These are phyloP conservation scores for Egretta garzetta DNA, from an alignment of 2,113 vertebrate genomes.

Conservation along the genomic window DNA sequence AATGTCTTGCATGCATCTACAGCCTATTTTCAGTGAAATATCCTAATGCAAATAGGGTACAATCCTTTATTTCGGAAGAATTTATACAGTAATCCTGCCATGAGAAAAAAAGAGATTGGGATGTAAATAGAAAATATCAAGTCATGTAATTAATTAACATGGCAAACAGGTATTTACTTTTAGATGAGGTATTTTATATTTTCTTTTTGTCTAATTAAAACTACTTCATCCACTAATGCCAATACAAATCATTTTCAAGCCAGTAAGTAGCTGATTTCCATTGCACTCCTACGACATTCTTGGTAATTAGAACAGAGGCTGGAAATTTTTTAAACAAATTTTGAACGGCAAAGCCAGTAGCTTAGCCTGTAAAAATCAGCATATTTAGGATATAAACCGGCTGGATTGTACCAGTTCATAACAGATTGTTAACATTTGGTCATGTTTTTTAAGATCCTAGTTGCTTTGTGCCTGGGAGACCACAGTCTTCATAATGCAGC, in stretches of 20 bases:
- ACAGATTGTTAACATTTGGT: slow-evolving; percentile 39
- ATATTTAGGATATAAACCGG: not conserved
- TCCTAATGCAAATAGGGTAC: not conserved
- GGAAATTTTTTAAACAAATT: not conserved
- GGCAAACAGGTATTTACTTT: not conserved
- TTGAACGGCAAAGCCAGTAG: not conserved
- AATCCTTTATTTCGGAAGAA: not conserved
- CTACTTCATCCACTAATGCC: not conserved
- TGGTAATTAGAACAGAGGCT: not conserved
- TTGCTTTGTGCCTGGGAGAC: not conserved
- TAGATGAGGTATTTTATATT: not conserved
- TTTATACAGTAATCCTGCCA: not conserved
- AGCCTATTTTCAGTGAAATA: not conserved
- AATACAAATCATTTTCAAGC: not conserved
- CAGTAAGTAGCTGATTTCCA: not conserved
- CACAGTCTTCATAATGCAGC: not conserved
- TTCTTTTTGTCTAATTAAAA: not conserved
- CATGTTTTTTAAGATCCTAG: not conserved
- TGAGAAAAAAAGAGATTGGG: not conserved
- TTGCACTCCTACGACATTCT: not conserved
- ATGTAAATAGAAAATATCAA: not conserved
- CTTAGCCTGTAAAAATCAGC: not conserved
- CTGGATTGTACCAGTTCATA: not conserved
- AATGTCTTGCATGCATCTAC: not conserved
- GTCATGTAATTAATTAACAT: not conserved